Conservation (phyloP, 2,797 vertebrate species). For the Sebastes itinus region DNA sequence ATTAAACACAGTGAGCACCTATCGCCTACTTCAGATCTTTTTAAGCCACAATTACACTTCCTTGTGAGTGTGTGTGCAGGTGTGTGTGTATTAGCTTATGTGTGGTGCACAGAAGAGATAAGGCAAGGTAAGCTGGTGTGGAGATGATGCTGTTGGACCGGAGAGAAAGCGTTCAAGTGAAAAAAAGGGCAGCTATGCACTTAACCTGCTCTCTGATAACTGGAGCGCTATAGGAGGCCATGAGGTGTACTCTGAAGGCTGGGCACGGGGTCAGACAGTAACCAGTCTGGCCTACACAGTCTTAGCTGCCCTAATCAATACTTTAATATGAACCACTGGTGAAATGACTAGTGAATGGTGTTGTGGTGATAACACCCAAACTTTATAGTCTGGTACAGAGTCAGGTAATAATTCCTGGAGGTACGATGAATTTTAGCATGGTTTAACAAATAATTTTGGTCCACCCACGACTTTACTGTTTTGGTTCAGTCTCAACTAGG, state of each 20-base stretch:
- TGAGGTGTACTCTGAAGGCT: slow-evolving; percentile 1
- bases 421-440: neutral
- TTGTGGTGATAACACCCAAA: neutral
- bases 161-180: slow-evolving; percentile 31
- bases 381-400: neutral
- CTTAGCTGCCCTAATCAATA: neutral
- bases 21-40: neutral
- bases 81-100: neutral
- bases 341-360: neutral
- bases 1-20: slow-evolving; percentile 8
- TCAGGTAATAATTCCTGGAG: neutral
- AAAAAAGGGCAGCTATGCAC: slow-evolving; percentile 38
- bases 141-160: slow-evolving; percentile 16
- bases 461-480: neutral
- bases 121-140: slow-evolving; percentile 26
- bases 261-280: neutral
- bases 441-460: neutral
- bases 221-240: slow-evolving; percentile 18
- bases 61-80: neutral
- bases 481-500: neutral
- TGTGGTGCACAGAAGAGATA: slow-evolving; percentile 23
- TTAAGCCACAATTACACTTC: neutral
- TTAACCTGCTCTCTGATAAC: slow-evolving; percentile 39
- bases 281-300: neutral
- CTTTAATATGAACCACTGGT: neutral